Evolutionary conservation across 2,797 vertebrate species (phyloP).

Genomic region (Cryptoprocta ferox): DNA sequence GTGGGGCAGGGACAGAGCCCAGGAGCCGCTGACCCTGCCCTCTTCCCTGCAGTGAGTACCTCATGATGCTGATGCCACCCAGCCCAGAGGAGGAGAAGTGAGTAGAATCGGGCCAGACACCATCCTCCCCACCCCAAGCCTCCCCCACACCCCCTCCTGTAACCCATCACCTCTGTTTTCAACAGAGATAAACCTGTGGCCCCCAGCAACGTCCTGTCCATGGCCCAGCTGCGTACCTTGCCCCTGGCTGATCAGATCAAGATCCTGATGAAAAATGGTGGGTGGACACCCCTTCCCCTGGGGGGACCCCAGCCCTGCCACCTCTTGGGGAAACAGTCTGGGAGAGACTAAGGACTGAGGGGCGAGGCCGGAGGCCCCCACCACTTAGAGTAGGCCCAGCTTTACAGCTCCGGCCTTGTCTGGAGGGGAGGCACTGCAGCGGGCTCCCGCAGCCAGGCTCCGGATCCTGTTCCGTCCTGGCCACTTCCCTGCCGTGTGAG

Average conservation of each 20-base stretch:
- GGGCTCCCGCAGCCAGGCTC: fast-evolving
- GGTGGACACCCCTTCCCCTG: constrained; percentile 51
- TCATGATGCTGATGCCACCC: constrained; percentile 98
- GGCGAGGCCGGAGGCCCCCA: neutral
- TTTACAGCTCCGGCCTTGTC: neutral
- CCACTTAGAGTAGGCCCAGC: neutral
- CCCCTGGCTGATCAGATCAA: constrained; percentile 97
- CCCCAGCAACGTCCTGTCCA: constrained; percentile 97
- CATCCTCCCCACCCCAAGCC: neutral
- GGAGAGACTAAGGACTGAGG: neutral
- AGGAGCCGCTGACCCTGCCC: neutral
- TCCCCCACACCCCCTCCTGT: neutral
- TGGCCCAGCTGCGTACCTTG: constrained; percentile 97
- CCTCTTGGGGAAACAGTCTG: neutral
- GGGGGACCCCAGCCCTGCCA: neutral
- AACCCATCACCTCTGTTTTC: neutral
- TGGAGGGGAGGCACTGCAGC: neutral
- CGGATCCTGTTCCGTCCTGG: fast-evolving
- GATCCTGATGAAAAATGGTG: constrained; percentile 98
- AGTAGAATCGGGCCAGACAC: constrained; percentile 79
- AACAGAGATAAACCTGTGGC: constrained; percentile 92
- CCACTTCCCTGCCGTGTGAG: neutral
- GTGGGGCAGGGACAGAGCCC: neutral
- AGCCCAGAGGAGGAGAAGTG: constrained; percentile 94
- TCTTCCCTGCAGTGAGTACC: constrained; percentile 92